Base-by-base conservation (phyloP, 2,797 vertebrate genomes). In the Cyclura pinguis region DNA sequence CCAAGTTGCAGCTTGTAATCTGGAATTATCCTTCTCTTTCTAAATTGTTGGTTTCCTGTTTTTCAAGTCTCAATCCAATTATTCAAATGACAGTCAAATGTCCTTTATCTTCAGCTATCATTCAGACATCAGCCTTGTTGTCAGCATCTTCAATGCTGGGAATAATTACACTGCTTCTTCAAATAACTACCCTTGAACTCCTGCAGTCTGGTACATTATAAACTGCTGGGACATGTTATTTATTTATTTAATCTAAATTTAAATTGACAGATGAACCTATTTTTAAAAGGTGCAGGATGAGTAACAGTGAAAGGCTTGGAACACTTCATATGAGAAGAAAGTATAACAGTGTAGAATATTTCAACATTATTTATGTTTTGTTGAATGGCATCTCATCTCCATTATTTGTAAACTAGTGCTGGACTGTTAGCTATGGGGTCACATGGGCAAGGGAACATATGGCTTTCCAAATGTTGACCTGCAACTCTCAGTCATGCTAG, bases 81-180 rank as follows among this genome's bases (percentile, higher is more conserved):
- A 95, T 91, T 92, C 32, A 90, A 93, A 93, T 50, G 4, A 86
- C 85, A 69, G 86, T 55, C 84, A 87, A 90, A 88, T 29, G 64
- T 62, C n/a, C 13, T 94, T 95, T 91, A 78, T 93, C 73, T 74
- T 77, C 47, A 59, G 69, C 52, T 92, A 92, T 90, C 90, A 76
- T 52, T 89, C 85, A 50, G 32, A 20, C 93, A 94, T 92, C 88
- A 94, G 83, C 88, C 73, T 85, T 87, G 81, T 85, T 92, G 83
- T 92, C 91, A 94, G 47, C 80, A 84, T 89, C 91, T 81, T 84
- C 93, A 90, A 38, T 80, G 78, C 74, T 90, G 88, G 80, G 24
- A 95, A 92, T 93, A 94, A 95, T 91, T 93, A 82, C 80, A 93
- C 52, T 78, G 52, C 3, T 89, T 67, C 89, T 94, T 91, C 90